Percentiles rank a stretch among this genome's conserved stretches.
phyloP scores from a whole-genome alignment of 2,113 vertebrate species.

The Heloderma charlesbogerti region DNA sequence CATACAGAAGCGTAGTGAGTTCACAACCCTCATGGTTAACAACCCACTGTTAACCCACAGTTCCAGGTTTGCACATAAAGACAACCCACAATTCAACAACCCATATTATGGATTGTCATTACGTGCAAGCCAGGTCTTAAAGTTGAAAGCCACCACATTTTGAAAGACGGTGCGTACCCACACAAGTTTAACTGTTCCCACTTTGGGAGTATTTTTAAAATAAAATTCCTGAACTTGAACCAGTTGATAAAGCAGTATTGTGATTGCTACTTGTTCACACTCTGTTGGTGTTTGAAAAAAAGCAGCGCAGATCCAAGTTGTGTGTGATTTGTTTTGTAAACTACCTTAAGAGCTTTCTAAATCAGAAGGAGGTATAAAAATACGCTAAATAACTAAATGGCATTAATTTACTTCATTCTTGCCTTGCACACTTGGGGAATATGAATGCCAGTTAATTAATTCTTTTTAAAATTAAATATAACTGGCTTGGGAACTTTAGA shows the following conservation, averaged over 20 bases:
- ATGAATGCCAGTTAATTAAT: not conserved
- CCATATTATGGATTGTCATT: no score
- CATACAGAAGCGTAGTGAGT: not conserved
- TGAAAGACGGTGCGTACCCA: not conserved
- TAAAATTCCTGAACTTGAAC: not conserved
- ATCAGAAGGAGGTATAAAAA: not conserved
- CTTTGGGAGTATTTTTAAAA: not conserved
- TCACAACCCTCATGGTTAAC: no score
- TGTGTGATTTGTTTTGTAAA: not conserved
- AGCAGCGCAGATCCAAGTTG: not conserved
- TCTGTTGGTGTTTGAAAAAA: not conserved
- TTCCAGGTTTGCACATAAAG: no score
- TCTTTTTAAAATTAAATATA: not conserved
- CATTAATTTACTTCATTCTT: not conserved
- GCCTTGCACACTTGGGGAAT: not conserved
- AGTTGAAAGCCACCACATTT: not conserved
- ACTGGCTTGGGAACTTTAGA: not conserved
- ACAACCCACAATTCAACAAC: no score
- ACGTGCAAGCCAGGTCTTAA: not conserved
- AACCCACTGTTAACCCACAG: no score
- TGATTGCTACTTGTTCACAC: not conserved
- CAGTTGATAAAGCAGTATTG: not conserved
- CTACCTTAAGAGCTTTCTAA: no score
- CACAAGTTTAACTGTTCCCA: no score
- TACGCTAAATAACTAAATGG: not conserved